Base-by-base conservation (phyloP, 2,113 vertebrate genomes). In the Australoheros scitulus region DNA sequence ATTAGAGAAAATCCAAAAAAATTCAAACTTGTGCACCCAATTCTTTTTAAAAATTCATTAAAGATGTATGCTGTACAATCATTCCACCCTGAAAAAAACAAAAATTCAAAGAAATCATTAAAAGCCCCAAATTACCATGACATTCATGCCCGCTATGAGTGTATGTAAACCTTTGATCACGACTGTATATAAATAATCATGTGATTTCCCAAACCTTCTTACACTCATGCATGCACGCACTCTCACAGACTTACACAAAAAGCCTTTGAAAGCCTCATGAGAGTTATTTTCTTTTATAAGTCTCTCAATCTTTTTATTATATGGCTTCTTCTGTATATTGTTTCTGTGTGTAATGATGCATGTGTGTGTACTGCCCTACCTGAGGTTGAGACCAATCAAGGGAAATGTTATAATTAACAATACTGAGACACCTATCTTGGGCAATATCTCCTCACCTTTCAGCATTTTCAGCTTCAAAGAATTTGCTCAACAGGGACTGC, bases 261-360 rank as follows among this genome's bases (percentile, higher is more conserved):
- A 82, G 29, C 77, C 87, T 92, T 89, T 89, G 77, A 87, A 91
- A 84, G 79, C 79, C 89, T 88, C 89, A 50, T 36, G 91, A 91
- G 92, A 85, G 38, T 84, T 86, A 61, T 89, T 72, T 79, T 87
- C 2, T 81, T 87, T 55, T 34, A 13, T 55, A 79, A 79, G 64
- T 41, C 52, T 87, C 60, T 61, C 55, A 43, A 82, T 76, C 74
- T 72, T 79, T 89, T 87, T 88, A 65, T 92, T 90, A 38, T 38
- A 64, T 61, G 3, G 26, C 43, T 32, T 41, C 76, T 77, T 78
- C 63, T 60, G 56, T 76, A 9, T 68, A 20, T 77, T 52, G 22
- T 43, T 38, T 52, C 8, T 65, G 57, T 60, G 56, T 55, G 60
- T 83, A 32, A 55, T 18, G 63, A 77, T 13, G 41, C 29, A 11